phyloP scores from a whole-genome alignment of 2,113 vertebrate species.

The Mesembrinibis cayennensis region DNA sequence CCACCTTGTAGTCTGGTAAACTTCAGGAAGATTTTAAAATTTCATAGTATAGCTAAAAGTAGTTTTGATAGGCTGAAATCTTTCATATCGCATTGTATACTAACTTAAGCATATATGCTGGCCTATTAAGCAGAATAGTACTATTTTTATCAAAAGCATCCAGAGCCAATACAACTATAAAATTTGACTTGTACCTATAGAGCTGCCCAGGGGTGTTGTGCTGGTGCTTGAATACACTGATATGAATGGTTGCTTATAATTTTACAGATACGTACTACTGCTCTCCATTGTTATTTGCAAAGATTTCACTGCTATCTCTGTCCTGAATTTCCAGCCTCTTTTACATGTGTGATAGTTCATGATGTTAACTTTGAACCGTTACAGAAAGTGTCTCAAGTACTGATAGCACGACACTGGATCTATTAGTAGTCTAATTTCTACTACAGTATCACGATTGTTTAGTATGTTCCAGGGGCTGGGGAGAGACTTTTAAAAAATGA shows the following conservation, averaged over 20 bases:
- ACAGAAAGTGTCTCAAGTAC: background rate
- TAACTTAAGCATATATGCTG: background rate
- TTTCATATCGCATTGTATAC: background rate
- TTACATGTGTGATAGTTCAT: fast-evolving
- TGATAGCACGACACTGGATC: background rate
- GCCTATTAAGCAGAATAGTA: background rate
- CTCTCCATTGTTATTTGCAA: background rate
- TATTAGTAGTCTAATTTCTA: background rate
- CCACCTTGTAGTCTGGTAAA: background rate
- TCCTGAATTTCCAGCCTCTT: background rate
- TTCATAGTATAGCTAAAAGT: background rate
- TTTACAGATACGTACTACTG: background rate
- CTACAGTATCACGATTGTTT: background rate
- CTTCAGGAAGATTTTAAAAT: background rate
- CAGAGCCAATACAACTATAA: background rate
- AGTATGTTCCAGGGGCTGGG: background rate
- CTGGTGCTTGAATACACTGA: background rate
- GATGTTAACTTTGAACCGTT: background rate
- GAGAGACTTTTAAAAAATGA: background rate
- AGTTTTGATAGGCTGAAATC: background rate
- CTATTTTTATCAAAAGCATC: background rate
- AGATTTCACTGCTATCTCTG: background rate
- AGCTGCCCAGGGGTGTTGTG: background rate
- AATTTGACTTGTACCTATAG: background rate
- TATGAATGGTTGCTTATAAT: background rate